Evolutionary conservation across 2,888 invertebrate species (phyloP).

Genomic region (Gandaritis pyraliata): DNA sequence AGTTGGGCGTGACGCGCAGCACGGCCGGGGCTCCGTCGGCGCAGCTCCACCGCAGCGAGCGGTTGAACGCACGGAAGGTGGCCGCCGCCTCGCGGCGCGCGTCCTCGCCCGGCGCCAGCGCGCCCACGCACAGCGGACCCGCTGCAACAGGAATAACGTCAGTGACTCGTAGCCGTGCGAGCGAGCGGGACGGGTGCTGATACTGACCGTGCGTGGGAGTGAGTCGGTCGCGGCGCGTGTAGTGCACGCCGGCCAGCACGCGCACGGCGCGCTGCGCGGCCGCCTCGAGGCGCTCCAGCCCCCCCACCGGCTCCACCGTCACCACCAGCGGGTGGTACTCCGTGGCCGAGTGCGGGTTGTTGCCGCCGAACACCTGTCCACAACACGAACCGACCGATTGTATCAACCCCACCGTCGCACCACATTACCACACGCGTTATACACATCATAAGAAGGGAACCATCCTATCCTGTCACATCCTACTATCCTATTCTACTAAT

Average conservation of each 20-base stretch:
- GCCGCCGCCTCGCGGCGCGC: constrained; percentile 90
- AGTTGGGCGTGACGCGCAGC: constrained; percentile 92
- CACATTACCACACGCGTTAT: too few species aligned
- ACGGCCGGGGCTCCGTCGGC: constrained; percentile 86
- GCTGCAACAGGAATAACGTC: too few species aligned
- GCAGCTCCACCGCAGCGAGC: constrained; percentile 89
- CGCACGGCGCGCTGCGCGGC: constrained; percentile 73
- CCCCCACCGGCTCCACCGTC: constrained; percentile 93
- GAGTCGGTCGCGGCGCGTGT: constrained; percentile 92
- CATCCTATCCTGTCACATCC: too few species aligned
- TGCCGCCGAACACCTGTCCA: constrained; percentile 81
- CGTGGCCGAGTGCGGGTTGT: constrained; percentile 84
- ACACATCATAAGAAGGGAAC: too few species aligned
- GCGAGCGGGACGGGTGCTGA: too few species aligned
- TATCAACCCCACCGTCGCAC: too few species aligned
- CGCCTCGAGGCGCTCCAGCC: constrained; percentile 91
- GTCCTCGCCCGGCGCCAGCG: constrained; percentile 86
- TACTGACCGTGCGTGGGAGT: constrained; percentile 79
- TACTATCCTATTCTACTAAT: too few species aligned
- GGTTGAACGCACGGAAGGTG: constrained; percentile 93
- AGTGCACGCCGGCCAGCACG: constrained; percentile 91
- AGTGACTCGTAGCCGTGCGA: too few species aligned
- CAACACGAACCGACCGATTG: too few species aligned
- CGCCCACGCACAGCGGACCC: constrained; percentile 91
- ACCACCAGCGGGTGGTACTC: constrained; percentile 95